Evolutionary conservation across 2,113 vertebrate species (phyloP), one percentile per base, ranked within the genome.

Genomic region (Lipotes vexillifer): DNA sequence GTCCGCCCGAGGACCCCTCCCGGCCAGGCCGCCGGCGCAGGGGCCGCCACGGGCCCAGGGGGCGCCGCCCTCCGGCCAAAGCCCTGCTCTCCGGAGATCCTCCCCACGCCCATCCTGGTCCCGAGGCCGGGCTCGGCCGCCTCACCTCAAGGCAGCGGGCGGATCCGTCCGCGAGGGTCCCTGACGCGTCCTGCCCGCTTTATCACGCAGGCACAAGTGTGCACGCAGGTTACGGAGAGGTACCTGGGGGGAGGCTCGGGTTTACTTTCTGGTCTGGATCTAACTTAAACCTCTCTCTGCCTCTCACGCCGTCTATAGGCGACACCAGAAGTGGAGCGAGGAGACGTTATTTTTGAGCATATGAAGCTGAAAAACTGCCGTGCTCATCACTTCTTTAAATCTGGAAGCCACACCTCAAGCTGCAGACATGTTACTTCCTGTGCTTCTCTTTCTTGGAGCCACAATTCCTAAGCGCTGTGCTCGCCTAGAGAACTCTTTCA

Each of bases 311-410:
- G n/a, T 5, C 46, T 12, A 1, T 14, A 46, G 36, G 36, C 6
- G 17, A 55, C 46, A 6, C 61, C 3, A 2, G 9, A 31, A 20
- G 5, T 15, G 31, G 49, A 33, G 36, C 65, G 12, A 38, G 46
- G 1, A n/a, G 12, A 12, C 49, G 3, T 5, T 3, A 33, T 15
- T 3, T 52, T 0, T 1, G 18, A n/a, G 29, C 14, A 1, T 0
- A 1, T 0, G 18, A 33, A 6, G 52, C 29, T 33, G 29, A 17
- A 21, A 36, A 9, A 7, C 8, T 12, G 18, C 29, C 5, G 82
- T 6, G 11, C 29, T 4, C 31, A 20, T 9, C 9, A 3, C 2
- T 1, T 33, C n/a, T 23, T 27, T 27, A 3, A 13, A 49, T 4
- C 77, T 13, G 33, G 77, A 15, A 63, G 57, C 21, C 33, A 12